phyloP scores from a whole-genome alignment of 2,797 vertebrate genomes.

The Microctenopoma stevenorrisi region DNA sequence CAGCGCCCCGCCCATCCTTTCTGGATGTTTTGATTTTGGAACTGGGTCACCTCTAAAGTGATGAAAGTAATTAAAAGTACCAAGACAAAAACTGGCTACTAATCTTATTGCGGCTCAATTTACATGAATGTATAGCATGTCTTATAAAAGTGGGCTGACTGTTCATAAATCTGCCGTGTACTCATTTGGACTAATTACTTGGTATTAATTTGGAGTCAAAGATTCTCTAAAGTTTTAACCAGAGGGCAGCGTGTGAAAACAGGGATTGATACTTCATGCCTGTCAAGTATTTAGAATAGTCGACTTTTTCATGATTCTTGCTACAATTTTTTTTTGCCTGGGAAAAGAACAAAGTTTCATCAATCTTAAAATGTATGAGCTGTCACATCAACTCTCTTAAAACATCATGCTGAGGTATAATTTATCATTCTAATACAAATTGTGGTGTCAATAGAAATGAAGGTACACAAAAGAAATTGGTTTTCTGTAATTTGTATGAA shows the following conservation, averaged over 20 bases:
- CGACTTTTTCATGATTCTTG: neutral
- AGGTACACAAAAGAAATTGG: slow-evolving; percentile 27
- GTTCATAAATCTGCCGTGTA: slow-evolving; percentile 16
- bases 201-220: slow-evolving; percentile 1
- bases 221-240: slow-evolving; percentile 17
- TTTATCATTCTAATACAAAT: slow-evolving; percentile 2
- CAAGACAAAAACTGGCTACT: slow-evolving; percentile 6
- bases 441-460: slow-evolving; percentile 22
- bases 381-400: slow-evolving; percentile 35
- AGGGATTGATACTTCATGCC: neutral
- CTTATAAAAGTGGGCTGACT: neutral
- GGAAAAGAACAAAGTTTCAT: slow-evolving; percentile 11
- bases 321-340: slow-evolving; percentile 23
- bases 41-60: slow-evolving; percentile 49
- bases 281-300: no score
- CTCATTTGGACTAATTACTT: slow-evolving; percentile 27
- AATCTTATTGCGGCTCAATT: slow-evolving; percentile 18
- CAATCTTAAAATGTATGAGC: slow-evolving; percentile 18
- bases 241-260: neutral
- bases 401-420: slow-evolving; percentile 9
- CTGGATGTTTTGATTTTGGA: slow-evolving; percentile 39
- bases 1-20: slow-evolving; percentile 7
- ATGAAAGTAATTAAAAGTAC: slow-evolving; percentile 43
- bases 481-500: slow-evolving; percentile 16
- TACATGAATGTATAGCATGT: slow-evolving; percentile 5